These are phyloP conservation scores for Carassius carassius DNA, from an alignment of 2,113 vertebrate genomes.

Conservation along the genomic window DNA sequence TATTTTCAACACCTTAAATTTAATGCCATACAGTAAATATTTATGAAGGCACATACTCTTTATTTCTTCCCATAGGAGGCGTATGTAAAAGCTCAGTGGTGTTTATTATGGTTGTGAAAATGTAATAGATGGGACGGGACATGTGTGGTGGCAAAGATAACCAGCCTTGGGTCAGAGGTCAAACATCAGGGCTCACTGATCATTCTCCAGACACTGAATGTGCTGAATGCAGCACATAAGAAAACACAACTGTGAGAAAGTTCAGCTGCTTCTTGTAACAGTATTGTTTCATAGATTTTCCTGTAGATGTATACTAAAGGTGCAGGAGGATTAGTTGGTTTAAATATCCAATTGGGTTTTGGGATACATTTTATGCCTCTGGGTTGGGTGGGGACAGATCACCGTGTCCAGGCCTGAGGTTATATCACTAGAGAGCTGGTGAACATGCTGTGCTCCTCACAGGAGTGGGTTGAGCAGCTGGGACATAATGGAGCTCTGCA, in stretches of 20 bases:
- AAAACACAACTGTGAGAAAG: neutral
- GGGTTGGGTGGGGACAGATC: neutral
- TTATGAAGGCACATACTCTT: constrained; percentile 67
- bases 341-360: neutral
- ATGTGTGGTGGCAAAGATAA: constrained; percentile 50
- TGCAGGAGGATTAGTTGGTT: neutral
- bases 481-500: constrained; percentile 23
- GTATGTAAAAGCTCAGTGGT: constrained; percentile 42
- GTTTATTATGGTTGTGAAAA: constrained; percentile 69
- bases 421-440: neutral
- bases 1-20: constrained; percentile 60
- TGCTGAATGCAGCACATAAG: constrained; percentile 27
- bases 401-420: neutral
- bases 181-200: constrained; percentile 42
- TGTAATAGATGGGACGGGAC: neutral
- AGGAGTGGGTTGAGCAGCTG: neutral
- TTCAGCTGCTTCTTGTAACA: constrained; percentile 13
- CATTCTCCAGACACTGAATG: neutral
- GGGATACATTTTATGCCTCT: neutral
- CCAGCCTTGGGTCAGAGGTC: constrained; percentile 49
- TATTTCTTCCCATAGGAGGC: constrained; percentile 62
- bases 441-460: constrained; percentile 5
- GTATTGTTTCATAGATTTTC: neutral
- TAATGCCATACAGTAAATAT: constrained; percentile 70
- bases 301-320: neutral